Evolutionary conservation across 2,888 invertebrate genomes (phyloP).

Genomic region (Hoplodrina blanda): DNA sequence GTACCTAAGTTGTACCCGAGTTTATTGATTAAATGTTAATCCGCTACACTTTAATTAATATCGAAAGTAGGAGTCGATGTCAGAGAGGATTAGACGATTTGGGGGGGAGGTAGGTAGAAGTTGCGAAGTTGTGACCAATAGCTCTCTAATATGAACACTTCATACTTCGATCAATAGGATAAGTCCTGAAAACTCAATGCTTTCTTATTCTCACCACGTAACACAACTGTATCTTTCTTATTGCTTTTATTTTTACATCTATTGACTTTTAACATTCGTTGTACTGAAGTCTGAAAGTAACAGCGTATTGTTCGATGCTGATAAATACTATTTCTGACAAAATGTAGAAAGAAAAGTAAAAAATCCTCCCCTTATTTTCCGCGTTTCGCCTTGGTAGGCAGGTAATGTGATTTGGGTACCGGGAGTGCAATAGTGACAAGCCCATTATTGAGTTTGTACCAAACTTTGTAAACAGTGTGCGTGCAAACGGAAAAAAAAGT

Average conservation of each 20-base stretch:
- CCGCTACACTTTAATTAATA: constrained; percentile 48
- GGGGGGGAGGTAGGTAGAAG: constrained; percentile 1
- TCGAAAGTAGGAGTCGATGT: constrained; percentile 26
- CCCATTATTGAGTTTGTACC: constrained; percentile 52
- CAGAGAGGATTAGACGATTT: constrained; percentile 10
- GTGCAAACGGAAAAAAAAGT: constrained; percentile 46
- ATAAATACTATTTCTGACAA: constrained; percentile 48
- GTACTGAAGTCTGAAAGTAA: constrained; percentile 29
- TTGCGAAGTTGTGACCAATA: constrained; percentile 9
- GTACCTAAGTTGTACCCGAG: constrained; percentile 42
- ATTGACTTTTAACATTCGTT: constrained; percentile 43
- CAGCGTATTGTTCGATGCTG: constrained; percentile 37
- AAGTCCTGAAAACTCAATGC: constrained; percentile 17
- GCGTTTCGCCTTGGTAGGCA: constrained; percentile 46
- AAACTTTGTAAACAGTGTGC: constrained; percentile 55
- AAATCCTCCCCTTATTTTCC: constrained; percentile 38
- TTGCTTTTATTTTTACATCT: constrained; percentile 33
- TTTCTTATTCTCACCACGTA: constrained; percentile 27
- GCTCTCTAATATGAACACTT: constrained; percentile 24
- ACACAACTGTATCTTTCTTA: constrained; percentile 20
- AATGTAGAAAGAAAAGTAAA: constrained; percentile 30
- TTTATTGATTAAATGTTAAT: constrained; percentile 59
- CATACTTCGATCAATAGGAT: constrained; percentile 19
- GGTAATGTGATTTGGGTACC: constrained; percentile 60
- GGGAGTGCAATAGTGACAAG: constrained; percentile 60